Conservation (phyloP, 1,140 invertebrate genomes). For the Macrobrachium rosenbergii region DNA sequence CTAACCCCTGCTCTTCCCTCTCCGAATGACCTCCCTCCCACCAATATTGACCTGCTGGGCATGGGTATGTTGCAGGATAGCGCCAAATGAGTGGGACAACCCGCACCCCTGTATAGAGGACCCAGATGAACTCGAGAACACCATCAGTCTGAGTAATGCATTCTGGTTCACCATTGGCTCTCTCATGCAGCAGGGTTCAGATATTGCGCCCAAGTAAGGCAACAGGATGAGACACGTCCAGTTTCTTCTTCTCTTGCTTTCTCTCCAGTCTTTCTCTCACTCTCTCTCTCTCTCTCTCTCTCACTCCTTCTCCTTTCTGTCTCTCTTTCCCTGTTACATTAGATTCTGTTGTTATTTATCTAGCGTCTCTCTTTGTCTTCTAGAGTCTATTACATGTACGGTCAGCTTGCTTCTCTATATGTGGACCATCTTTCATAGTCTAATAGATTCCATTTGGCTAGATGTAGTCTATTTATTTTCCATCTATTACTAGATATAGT, state of each 20-base stretch:
- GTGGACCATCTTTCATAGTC: too few relatives aligned
- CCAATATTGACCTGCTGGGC: neutral
- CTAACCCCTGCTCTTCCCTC: neutral
- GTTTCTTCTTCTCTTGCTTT: neutral
- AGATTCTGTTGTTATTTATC: too few relatives aligned
- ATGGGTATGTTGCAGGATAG: conserved; percentile 65
- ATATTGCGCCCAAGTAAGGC: conserved; percentile 84
- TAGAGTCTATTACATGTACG: too few relatives aligned
- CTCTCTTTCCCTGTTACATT: neutral
- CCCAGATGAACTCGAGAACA: conserved; percentile 83
- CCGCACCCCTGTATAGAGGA: conserved; percentile 83
- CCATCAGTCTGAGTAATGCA: conserved; percentile 80
- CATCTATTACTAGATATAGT: too few relatives aligned
- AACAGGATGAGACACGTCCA: neutral
- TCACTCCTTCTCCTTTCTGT: neutral
- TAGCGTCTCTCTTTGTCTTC: too few relatives aligned
- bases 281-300: neutral
- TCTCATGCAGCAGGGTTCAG: conserved; percentile 79
- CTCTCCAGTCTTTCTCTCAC: too few relatives aligned
- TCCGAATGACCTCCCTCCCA: neutral
- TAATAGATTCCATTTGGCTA: too few relatives aligned
- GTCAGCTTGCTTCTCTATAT: too few relatives aligned
- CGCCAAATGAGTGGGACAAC: conserved; percentile 70
- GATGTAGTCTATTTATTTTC: too few relatives aligned
- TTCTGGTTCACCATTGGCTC: conserved; percentile 73